Base-by-base conservation (phyloP, 2,797 vertebrate genomes). In the Ispidina lecontei region DNA sequence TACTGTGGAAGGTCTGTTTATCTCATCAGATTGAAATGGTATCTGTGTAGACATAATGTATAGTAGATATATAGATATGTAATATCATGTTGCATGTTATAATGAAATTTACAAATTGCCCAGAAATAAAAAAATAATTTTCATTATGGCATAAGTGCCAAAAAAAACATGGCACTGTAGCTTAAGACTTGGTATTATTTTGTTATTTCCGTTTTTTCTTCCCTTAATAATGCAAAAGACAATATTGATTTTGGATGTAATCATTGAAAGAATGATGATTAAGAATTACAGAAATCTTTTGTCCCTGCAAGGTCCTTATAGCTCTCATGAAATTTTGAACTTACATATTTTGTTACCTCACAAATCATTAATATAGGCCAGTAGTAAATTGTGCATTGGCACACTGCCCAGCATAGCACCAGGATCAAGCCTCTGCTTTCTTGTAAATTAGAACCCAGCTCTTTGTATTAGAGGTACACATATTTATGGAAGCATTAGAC, bases 231-330 rank as follows among this genome's bases (percentile, higher is more conserved):
- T 94, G 85, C 96, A 94, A 97, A 96, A 97, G 93, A 89, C 86
- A 97, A 97, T 97, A 97, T 98, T 97, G 96, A 97, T 97, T 96
- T 97, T 97, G 97, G 96, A 97, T 94, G 67, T 89, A 95, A 88
- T 84, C 58, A 89, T 94, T 95, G 90, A 93, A 97, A 96, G 84
- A 72, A 95, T 72, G 77, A 96, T 52, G 58, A 96, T 97, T 96
- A 93, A 96, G 91, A 95, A 95, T 95, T 96, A 94, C 87, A 95
- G 90, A 97, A 97, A 96, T 89, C 79, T 97, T 97, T 97, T 96
- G 91, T 95, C 95, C 90, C 58, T 12, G 82, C 86, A 94, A 85
- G 65, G 93, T 95, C 94, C 94, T 94, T 92, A 89, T 44, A 97
- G 93, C 65, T 70, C 90, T 96, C 91, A 94, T 86, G 94, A 96